Evolutionary conservation across 2,113 vertebrate species (phyloP), one percentile per base, ranked within the genome.

Genomic region (Ceyx melanurus): DNA sequence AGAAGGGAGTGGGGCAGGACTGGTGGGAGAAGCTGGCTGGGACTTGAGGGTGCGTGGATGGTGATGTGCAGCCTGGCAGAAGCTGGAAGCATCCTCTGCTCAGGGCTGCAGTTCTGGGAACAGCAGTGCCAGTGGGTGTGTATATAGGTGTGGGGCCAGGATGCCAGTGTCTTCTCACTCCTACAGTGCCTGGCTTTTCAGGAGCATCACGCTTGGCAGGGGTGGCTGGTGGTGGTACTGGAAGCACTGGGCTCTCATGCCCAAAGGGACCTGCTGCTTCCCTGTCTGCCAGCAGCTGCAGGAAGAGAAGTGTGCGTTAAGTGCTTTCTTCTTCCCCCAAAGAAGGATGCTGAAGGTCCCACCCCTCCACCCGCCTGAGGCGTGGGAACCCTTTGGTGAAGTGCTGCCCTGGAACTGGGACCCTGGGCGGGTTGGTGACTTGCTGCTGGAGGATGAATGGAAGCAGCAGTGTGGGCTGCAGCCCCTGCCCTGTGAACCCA

Each of bases 331-430:
- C 37, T 4, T 25, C 22, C 81, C 87, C 74, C 2, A 7, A 17
- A 50, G 1, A 11, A 65, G 64, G 72, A 25, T 10, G 64, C 13
- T 1, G 88, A 35, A 40, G 0, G 0, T 45, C 61, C 42, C 61
- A 4, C 43, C 33, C 37, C 56, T 54, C 33, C 4, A 1, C 15
- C 33, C 13, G 3, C 31, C 71, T 3, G 2, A 11, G 28, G 45
- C 78, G 90, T 95, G 94, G 94, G 93, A 95, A 95, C 33, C 43
- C 75, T 86, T 11, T 11, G 56, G 62, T 31, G 11, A 11, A 66
- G 21, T 1, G 10, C 85, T 75, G 85, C 15, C 56, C 23, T 4
- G 40, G 78, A 83, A 61, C 54, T 53, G 4, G 3, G 3, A 37
- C 75, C 66, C 51, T 0, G 26, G 2, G 74, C 2, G 10, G 17